Conservation (phyloP, 2,888 invertebrate genomes). For the Parascotia fuliginaria region DNA sequence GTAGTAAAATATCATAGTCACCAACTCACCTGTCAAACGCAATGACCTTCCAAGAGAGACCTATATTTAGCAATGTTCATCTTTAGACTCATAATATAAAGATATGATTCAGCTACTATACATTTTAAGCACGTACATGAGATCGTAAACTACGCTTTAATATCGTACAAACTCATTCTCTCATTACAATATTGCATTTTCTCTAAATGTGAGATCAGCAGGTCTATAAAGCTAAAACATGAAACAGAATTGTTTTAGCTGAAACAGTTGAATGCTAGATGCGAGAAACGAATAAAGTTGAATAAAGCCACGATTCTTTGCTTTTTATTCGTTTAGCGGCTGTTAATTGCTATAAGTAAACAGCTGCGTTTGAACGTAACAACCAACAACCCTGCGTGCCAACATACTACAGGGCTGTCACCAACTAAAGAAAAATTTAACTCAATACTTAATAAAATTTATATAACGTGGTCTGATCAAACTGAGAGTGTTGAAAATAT, state of each 20-base stretch:
- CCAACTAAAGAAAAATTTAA: neutral
- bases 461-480: too few species aligned
- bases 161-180: neutral
- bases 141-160: neutral
- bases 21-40: too few species aligned
- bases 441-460: neutral
- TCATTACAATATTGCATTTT: neutral
- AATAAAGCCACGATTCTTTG: slow-evolving; percentile 24
- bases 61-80: too few species aligned
- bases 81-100: too few species aligned
- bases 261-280: slow-evolving; percentile 20
- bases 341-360: slow-evolving; percentile 32
- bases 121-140: neutral
- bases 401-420: slow-evolving; percentile 23
- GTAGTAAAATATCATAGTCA: too few species aligned
- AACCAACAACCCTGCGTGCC: neutral
- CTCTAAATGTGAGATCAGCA: neutral
- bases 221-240: neutral
- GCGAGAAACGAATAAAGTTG: slow-evolving; percentile 6
- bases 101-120: too few species aligned
- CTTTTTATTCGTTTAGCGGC: slow-evolving; percentile 17
- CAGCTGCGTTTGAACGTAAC: slow-evolving; percentile 23
- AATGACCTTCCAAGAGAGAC: too few species aligned
- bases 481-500: neutral
- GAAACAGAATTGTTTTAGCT: slow-evolving; percentile 5